phyloP scores from a whole-genome alignment of 1,140 invertebrate species.

The Laupala kohalensis region DNA sequence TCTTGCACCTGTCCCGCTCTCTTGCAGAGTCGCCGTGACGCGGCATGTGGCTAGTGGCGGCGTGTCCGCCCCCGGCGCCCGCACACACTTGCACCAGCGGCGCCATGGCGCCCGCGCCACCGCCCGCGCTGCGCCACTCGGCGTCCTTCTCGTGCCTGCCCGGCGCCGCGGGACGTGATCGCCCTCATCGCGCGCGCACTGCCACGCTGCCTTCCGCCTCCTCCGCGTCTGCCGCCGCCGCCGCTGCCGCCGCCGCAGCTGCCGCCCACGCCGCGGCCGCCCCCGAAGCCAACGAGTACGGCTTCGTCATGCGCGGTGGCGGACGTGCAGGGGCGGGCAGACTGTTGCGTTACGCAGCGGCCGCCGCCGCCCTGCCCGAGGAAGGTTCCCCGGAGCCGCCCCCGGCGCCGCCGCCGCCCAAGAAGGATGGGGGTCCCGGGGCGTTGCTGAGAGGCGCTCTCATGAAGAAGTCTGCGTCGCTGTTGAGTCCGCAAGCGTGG shows the following conservation, averaged over 20 bases:
- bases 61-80: too few species aligned
- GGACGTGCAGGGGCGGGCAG: background rate
- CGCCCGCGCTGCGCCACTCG: constrained; percentile 33
- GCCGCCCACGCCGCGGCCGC: constrained; percentile 14
- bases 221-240: constrained; percentile 10
- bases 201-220: constrained; percentile 30
- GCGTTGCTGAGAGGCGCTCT: constrained; percentile 23
- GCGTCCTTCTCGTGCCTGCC: constrained; percentile 38
- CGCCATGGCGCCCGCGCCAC: background rate
- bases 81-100: too few species aligned
- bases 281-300: constrained; percentile 23
- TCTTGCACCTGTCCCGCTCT: too few species aligned
- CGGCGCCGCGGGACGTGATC: constrained; percentile 25
- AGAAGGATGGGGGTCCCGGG: too few species aligned
- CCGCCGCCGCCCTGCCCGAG: constrained; percentile 17
- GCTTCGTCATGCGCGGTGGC: constrained; percentile 18
- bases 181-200: constrained; percentile 31
- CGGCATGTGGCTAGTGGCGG: too few species aligned
- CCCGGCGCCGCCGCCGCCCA: constrained; percentile 14
- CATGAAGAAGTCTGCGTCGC: constrained; percentile 29
- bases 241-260: too few species aligned
- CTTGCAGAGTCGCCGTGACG: too few species aligned
- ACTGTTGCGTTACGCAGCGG: constrained; percentile 7
- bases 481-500: constrained; percentile 31
- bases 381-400: constrained; percentile 27